Evolutionary conservation across 2,888 invertebrate genomes (phyloP), one percentile per base, ranked within the genome.

Genomic region (Cryptus armator): DNA sequence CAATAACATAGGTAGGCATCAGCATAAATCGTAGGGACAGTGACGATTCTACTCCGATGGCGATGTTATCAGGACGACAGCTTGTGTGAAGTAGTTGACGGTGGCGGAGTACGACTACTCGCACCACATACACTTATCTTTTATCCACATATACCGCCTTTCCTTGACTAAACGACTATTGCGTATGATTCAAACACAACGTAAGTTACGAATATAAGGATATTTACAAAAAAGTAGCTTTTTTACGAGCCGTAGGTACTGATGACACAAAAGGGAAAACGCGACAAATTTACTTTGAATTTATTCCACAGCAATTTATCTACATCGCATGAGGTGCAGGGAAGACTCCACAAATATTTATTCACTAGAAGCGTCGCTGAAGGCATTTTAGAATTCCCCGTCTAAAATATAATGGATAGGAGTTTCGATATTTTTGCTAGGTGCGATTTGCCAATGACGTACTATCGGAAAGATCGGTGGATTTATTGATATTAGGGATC

Each of bases 141-240:
- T 86, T 81, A 85, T 56, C 85, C 78, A 75, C 81, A 85, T 81
- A 86, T 80, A 10, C 32, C 29, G n/a, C 29, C 12, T 70, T 70
- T 12, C n/a, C 51, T 9, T 19, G 19, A 32, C 32, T 14, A 70
- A 51, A 37, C 51, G 70, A 70, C 32, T n/a, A 29, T 51, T 16
- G n/a, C 24, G 29, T 10, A 29, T 7, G 32, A 37, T 51, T 32
- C 51, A 9, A 16, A 37, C 10, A 32, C 9, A 4, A 29, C 24
- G 16, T n/a, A 48, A 32, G 29, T 5, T 10, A 10, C 3, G 0
- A 9, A 16, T 9, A 37, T 37, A 29, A 51, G 12, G 16, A 51
- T n/a, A 48, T 70, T 24, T 10, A 16, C 32, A 70, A 51, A 51
- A 70, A 70, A 51, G 70, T 70, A n/a, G 2, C 46, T 70, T 37